Percentiles rank a stretch among this genome's conserved stretches.
phyloP scores from a whole-genome alignment of 2,888 invertebrate species.

The Aspidiotus rigidus region DNA sequence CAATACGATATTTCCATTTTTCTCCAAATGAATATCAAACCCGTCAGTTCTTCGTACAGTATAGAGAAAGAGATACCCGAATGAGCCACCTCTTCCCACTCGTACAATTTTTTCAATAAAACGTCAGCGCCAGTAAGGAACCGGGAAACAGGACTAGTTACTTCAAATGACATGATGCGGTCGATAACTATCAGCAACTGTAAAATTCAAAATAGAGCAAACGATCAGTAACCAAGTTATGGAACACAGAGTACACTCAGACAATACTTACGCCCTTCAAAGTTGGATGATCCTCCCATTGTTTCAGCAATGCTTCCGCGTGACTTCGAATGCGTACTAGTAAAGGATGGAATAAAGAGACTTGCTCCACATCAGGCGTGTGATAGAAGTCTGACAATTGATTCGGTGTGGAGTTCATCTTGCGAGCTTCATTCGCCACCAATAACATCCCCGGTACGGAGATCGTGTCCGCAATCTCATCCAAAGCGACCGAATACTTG shows the following conservation, averaged over 20 bases:
- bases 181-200: conserved; percentile 59
- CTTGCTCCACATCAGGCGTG: conserved; percentile 70
- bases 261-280: conserved; percentile 58
- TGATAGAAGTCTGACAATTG: conserved; percentile 63
- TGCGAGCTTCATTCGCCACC: conserved; percentile 46
- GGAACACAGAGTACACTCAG: background rate
- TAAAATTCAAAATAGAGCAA: conserved; percentile 39
- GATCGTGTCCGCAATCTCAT: conserved; percentile 49
- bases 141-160: conserved; percentile 73
- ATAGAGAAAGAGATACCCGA: conserved; percentile 69
- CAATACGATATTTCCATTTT: conserved; percentile 79
- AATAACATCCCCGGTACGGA: conserved; percentile 53
- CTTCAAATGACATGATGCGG: conserved; percentile 58
- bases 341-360: conserved; percentile 60
- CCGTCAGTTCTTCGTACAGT: conserved; percentile 63
- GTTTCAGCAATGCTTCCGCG: conserved; percentile 55
- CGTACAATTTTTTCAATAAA: conserved; percentile 55
- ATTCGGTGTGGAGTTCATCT: conserved; percentile 37
- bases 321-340: conserved; percentile 55
- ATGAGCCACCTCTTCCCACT: conserved; percentile 89
- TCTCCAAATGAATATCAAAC: conserved; percentile 81
- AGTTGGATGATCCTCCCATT: conserved; percentile 88
- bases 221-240: background rate
- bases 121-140: conserved; percentile 86
- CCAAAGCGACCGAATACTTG: conserved; percentile 48